Evolutionary conservation across 2,797 vertebrate genomes (phyloP).

Genomic region (Petrocephalus sullivani): DNA sequence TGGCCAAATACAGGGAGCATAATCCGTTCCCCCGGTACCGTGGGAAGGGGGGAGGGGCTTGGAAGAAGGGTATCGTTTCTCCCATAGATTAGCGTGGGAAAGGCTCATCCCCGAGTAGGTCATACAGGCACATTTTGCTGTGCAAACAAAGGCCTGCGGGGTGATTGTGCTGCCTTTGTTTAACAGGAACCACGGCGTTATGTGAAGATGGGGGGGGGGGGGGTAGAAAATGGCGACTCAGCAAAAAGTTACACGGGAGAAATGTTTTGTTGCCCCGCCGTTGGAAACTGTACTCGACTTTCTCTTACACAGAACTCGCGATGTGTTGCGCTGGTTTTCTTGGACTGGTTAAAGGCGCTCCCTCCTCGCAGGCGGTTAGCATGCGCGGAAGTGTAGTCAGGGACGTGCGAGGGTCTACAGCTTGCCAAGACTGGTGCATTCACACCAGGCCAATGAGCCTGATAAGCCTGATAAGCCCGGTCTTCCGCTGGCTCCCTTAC

Average conservation of each 20-base stretch:
- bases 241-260: not conserved
- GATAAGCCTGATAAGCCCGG: not conserved
- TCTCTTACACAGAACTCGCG: not conserved
- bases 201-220: not conserved
- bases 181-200: not conserved
- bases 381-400: not conserved
- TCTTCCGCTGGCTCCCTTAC: not conserved
- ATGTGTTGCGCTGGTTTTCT: not conserved
- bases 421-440: not conserved
- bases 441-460: not conserved
- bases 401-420: not conserved
- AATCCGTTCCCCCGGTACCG: slow-evolving; percentile 15
- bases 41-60: not conserved
- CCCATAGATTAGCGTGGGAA: slow-evolving; percentile 19
- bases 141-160: slow-evolving; percentile 19
- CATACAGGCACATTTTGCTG: slow-evolving; percentile 11
- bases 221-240: not conserved
- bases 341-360: not conserved
- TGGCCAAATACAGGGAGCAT: slow-evolving; percentile 20
- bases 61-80: not conserved
- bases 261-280: not conserved
- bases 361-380: not conserved
- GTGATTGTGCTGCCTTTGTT: slow-evolving; percentile 18
- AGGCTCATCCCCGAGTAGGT: slow-evolving; percentile 17
- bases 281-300: not conserved